phyloP scores from a whole-genome alignment of 2,888 invertebrate genomes.

The Sturmia bella region DNA sequence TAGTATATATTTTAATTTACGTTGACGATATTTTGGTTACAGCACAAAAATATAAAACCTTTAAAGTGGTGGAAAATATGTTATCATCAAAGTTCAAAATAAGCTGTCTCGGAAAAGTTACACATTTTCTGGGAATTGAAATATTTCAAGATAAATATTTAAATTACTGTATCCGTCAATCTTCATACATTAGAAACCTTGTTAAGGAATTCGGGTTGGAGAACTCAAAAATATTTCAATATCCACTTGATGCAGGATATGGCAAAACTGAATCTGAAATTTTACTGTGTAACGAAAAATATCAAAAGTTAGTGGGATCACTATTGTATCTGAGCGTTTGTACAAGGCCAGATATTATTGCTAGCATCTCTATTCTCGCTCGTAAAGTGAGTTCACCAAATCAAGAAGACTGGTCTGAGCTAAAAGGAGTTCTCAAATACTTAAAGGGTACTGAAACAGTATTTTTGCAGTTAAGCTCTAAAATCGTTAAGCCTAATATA shows the following conservation, averaged over 20 bases:
- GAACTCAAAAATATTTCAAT: not conserved
- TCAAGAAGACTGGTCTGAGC: slow-evolving; percentile 12
- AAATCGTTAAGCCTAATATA: too few relatives aligned
- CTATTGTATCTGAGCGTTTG: too few relatives aligned
- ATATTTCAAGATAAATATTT: not conserved
- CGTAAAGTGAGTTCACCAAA: slow-evolving; percentile 1
- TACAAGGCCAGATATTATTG: not conserved
- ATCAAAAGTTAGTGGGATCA: slow-evolving; percentile 4
- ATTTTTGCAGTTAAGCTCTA: too few relatives aligned
- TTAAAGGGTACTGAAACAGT: too few relatives aligned
- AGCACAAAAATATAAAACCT: not conserved
- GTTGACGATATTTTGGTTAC: too few relatives aligned
- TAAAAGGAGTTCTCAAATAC: not conserved
- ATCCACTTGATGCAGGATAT: slow-evolving; percentile 4
- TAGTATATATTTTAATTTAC: too few relatives aligned
- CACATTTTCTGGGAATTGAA: slow-evolving; percentile 3
- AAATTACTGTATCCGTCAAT: not conserved
- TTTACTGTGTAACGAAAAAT: not conserved
- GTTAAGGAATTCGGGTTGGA: not conserved
- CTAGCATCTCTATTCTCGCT: slow-evolving; percentile 12
- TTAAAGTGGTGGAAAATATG: not conserved
- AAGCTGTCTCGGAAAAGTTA: not conserved
- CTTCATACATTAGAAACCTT: not conserved
- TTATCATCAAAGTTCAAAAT: slow-evolving; percentile 4
- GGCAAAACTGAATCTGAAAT: not conserved